Conservation (phyloP, 2,113 vertebrate species). For the Apeltes quadracus region DNA sequence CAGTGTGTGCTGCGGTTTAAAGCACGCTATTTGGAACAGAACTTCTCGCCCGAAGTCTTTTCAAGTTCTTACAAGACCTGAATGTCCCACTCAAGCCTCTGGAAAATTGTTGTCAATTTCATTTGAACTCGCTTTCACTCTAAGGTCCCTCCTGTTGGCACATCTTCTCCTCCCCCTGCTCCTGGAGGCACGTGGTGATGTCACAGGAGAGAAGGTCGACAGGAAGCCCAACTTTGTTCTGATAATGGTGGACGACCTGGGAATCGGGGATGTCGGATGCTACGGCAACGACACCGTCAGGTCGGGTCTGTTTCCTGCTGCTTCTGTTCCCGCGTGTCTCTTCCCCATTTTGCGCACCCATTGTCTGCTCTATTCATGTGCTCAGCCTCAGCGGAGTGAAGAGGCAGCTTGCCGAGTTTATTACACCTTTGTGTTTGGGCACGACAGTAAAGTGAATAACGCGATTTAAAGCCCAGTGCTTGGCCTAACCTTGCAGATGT, state of each 20-base stretch:
- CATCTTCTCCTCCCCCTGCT: slow-evolving; percentile 41
- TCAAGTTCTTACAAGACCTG: too few relatives aligned
- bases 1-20: too few relatives aligned
- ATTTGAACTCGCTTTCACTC: neutral
- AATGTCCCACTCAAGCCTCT: neutral
- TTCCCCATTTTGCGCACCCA: neutral
- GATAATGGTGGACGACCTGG: slow-evolving; percentile 87
- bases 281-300: slow-evolving; percentile 88
- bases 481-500: neutral
- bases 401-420: neutral
- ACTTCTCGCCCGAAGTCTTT: too few relatives aligned
- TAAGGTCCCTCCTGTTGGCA: slow-evolving; percentile 36
- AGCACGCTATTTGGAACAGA: too few relatives aligned
- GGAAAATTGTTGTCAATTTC: neutral
- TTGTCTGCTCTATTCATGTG: neutral
- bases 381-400: too few relatives aligned
- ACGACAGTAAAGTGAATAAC: neutral
- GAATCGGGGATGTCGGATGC: slow-evolving; percentile 88
- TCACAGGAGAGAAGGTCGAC: slow-evolving; percentile 26
- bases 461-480: neutral
- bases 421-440: neutral
- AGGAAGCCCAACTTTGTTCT: slow-evolving; percentile 85
- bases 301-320: slow-evolving; percentile 33
- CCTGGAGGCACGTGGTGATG: slow-evolving; percentile 36
- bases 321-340: neutral